A percentile compares a stretch with the other conserved stretches of the same genome.
phyloP scores from a whole-genome alignment of 2,888 invertebrate species.

The Cactoblastis cactorum region DNA sequence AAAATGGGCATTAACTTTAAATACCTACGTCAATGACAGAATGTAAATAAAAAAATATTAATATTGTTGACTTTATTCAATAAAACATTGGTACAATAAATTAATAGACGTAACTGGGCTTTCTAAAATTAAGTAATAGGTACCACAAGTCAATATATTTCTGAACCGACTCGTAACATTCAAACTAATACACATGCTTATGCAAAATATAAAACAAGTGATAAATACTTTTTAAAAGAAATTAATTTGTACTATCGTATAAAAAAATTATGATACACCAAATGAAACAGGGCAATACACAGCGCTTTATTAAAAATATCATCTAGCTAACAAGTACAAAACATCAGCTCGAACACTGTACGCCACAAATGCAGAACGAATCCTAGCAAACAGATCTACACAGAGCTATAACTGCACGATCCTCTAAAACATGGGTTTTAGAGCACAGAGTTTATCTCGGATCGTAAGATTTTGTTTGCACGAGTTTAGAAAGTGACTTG shows the following conservation, averaged over 20 bases:
- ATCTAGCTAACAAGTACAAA: conserved; percentile 65
- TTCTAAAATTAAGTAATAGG: background rate
- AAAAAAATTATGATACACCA: conserved; percentile 28
- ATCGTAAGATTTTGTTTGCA: conserved; percentile 21
- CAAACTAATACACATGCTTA: background rate
- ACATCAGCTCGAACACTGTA: conserved; percentile 52
- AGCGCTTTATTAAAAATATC: no score
- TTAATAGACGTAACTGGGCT: background rate
- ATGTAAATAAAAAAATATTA: background rate
- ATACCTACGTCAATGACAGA: background rate
- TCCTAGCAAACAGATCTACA: conserved; percentile 56
- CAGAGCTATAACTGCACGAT: conserved; percentile 33
- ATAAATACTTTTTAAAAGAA: background rate
- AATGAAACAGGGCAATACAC: conserved; percentile 61
- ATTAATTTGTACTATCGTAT: conserved; percentile 15
- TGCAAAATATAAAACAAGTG: background rate
- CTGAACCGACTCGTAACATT: background rate
- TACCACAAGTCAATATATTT: background rate
- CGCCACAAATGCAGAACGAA: conserved; percentile 62
- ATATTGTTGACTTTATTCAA: conserved; percentile 1
- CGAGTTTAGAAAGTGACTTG: conserved; percentile 67
- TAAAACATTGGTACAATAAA: background rate
- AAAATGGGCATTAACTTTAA: no score
- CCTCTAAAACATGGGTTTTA: conserved; percentile 36
- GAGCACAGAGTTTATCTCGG: conserved; percentile 34